Evolutionary conservation across 2,888 invertebrate species (phyloP), one percentile per base, ranked within the genome.

Genomic region (Drosophila maculinotata): DNA sequence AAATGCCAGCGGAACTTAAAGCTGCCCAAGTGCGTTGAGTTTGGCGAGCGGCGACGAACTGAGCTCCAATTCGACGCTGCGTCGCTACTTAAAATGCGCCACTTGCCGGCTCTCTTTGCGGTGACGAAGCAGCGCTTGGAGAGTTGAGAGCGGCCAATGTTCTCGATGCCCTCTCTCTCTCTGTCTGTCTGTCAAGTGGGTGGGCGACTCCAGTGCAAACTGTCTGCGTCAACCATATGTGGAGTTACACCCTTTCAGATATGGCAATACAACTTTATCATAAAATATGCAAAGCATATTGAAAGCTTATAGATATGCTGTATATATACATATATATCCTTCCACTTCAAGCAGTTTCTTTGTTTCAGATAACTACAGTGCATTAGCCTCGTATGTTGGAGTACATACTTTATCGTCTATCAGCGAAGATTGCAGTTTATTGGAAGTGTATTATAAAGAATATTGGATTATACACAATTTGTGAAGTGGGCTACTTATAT

Each of bases 31-130:
- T 53, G 69, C 60, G 57, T 38, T 53, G 38, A 14, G 69, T 52
- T 57, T 59, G 56, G 30, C 62, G 53, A 47, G 57, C 78, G 63
- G 47, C 68, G 63, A 39, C 58, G 25, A 63, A 76, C 79, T 76
- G 79, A 75, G 41, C 30, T 35, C 39, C 17, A 49, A 47, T 39
- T 39, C n/a, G 56, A 25, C 49, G 59, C 36, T 44, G 45, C 52
- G 41, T 39, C 33, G 56, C 58, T 69, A 65, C 65, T 76, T 76
- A 51, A 76, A 60, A 56, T 51, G 42, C 41, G 15, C 23, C 9
- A 10, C 5, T 2, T n/a, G 12, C 9, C 8, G 20, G 26, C 74
- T 59, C 70, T 74, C 69, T 45, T 20, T 4, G 38, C 52, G 15
- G 10, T 23, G 10, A 26, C 33, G 8, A 28, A 12, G n/a, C 26